Percentiles rank a stretch among this genome's conserved stretches.
These are phyloP conservation scores for Latrodectus geometricus DNA, from an alignment of 1,140 invertebrate species.

Conservation along the genomic window DNA sequence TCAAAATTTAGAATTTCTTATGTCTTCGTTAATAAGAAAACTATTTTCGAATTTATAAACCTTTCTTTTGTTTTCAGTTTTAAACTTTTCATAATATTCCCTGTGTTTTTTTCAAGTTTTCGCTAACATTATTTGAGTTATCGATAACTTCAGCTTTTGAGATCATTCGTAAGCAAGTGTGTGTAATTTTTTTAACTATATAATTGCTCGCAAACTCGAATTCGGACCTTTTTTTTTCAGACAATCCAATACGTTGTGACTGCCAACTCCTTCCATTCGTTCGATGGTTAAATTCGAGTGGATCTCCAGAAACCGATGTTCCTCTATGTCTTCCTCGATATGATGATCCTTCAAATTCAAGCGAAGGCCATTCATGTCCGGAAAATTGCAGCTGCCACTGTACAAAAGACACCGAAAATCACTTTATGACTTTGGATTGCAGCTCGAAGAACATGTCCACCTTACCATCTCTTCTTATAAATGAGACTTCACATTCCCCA, in stretches of 20 bases:
- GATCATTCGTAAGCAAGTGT: too few species aligned
- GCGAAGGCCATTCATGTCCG: background rate
- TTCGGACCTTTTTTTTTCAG: background rate
- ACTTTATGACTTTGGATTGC: conserved; percentile 34
- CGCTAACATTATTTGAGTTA: too few species aligned
- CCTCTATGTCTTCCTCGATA: background rate
- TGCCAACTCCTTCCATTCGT: conserved; percentile 25
- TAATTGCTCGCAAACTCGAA: too few species aligned
- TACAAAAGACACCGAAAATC: background rate
- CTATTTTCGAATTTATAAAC: too few species aligned
- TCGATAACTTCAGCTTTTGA: too few species aligned
- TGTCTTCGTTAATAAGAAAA: too few species aligned
- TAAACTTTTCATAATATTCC: too few species aligned
- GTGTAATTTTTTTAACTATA: too few species aligned
- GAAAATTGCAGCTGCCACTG: background rate
- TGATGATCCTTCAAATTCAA: background rate
- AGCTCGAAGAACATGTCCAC: conserved; percentile 11
- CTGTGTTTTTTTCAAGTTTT: too few species aligned
- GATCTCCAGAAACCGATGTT: conserved; percentile 1
- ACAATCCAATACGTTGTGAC: conserved; percentile 36
- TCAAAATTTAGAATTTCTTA: too few species aligned
- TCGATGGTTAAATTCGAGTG: background rate
- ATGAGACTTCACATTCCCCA: background rate
- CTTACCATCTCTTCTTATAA: background rate
- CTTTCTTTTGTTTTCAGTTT: too few species aligned